phyloP scores from a whole-genome alignment of 2,888 invertebrate species.

The Tachina grossa region DNA sequence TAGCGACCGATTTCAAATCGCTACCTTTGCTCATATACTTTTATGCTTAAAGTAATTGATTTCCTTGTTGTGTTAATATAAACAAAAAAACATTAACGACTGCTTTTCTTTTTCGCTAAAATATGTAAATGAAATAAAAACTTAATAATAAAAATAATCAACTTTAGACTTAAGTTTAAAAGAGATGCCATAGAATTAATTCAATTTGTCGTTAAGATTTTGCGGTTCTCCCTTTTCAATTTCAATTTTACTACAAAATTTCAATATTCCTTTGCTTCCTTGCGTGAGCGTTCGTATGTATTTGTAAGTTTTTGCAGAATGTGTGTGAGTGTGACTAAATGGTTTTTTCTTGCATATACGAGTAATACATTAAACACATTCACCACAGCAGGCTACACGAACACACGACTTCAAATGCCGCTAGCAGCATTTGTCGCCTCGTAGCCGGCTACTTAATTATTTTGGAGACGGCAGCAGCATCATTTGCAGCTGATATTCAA shows the following conservation, averaged over 20 bases:
- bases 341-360: background rate
- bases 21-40: no score
- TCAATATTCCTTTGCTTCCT: background rate
- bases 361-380: no score
- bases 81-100: constrained; percentile 8
- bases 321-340: background rate
- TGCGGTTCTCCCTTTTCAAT: constrained; percentile 50
- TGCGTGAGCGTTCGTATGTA: background rate
- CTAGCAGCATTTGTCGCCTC: no score
- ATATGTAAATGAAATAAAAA: background rate
- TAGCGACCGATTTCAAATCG: no score
- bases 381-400: no score
- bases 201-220: constrained; percentile 73
- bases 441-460: no score
- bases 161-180: constrained; percentile 25
- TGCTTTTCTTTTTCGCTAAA: background rate
- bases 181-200: constrained; percentile 61
- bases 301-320: background rate
- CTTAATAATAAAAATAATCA: background rate
- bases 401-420: no score
- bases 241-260: constrained; percentile 3
- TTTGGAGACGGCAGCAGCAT: no score
- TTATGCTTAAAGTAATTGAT: no score
- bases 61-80: background rate
- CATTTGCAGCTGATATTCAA: no score